Percentiles rank a stretch among this genome's conserved stretches.
Conservation (phyloP, 2,888 invertebrate genomes). For the Idaea biselata region DNA sequence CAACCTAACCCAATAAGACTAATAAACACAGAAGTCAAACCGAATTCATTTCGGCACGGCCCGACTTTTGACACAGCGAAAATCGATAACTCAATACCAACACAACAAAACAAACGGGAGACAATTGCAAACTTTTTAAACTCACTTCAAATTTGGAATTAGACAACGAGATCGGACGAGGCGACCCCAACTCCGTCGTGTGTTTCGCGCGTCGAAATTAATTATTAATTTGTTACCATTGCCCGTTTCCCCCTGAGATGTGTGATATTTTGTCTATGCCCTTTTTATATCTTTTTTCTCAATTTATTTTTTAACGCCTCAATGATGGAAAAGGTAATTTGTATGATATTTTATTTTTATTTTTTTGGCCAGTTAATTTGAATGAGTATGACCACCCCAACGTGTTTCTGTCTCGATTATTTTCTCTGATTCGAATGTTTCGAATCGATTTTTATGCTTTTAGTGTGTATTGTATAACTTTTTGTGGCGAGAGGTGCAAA, state of each 20-base stretch:
- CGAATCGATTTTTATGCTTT: not conserved
- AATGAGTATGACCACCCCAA: not conserved
- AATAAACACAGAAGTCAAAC: not conserved
- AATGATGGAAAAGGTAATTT: constrained; percentile 61
- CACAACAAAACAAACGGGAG: constrained; percentile 40
- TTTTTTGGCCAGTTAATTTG: not conserved
- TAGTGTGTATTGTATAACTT: not conserved
- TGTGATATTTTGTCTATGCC: constrained; percentile 54
- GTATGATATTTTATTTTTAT: constrained; percentile 46
- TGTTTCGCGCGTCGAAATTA: constrained; percentile 69
- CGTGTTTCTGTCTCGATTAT: not conserved
- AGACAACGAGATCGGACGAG: constrained; percentile 65
- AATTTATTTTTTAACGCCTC: constrained; percentile 60
- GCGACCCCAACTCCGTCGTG: constrained; percentile 58
- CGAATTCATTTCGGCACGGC: not conserved
- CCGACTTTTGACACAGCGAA: constrained; percentile 19
- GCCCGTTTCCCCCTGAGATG: constrained; percentile 54
- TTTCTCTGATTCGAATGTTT: not conserved
- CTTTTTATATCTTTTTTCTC: constrained; percentile 46
- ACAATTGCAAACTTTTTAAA: constrained; percentile 61
- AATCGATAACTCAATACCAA: constrained; percentile 35
- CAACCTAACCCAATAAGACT: not conserved
- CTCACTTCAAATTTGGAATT: constrained; percentile 59
- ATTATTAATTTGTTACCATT: constrained; percentile 75
- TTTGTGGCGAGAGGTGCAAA: not conserved